Base-by-base conservation (phyloP, 2,113 vertebrate genomes). In the Peucedramus taeniatus region DNA sequence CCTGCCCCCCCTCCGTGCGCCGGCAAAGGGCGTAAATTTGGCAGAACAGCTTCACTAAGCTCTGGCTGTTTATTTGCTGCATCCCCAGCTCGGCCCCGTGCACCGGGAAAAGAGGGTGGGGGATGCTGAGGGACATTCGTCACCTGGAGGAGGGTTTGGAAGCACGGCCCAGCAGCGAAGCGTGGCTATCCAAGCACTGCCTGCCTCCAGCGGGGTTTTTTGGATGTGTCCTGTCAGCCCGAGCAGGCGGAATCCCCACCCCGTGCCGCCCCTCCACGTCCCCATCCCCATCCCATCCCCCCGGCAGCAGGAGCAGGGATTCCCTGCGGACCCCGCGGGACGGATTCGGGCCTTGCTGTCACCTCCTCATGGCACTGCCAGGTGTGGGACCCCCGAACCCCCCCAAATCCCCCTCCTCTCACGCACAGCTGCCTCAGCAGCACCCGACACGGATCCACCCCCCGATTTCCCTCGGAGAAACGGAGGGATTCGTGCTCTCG, bases 21-120 rank as follows among this genome's bases (percentile, higher is more conserved):
- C 9, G 23, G 69, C 4, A 30, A 21, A 1, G 7, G 81, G 84
- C 4, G 40, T 95, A 77, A 92, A 93, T 91, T 86, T 26, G 83
- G 89, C 85, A 39, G 27, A 94, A 80, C 49, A 75, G 86, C 97
- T 93, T 93, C 95, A 68, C 86, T 80, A 61, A 86, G 61, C 75
- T 28, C 57, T 11, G 74, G 33, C 8, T 49, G 83, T 40, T 94
- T 53, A 31, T 64, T 63, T 37, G 75, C 57, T 7, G 47, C 47
- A 35, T 31, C 60, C n/a, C 12, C 9, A 6, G 40, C 63, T 40
- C 70, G 9, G 22, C n/a, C 50, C 44, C 1, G 15, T 0, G 8
- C 30, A 0, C 0, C 3, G 60, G 63, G 26, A 45, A 11, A 7
- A 22, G 7, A 0, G 1, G 6, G 3, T 2, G 65, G 45, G 70